phyloP scores from a whole-genome alignment of 2,113 vertebrate genomes.

The Apus apus region DNA sequence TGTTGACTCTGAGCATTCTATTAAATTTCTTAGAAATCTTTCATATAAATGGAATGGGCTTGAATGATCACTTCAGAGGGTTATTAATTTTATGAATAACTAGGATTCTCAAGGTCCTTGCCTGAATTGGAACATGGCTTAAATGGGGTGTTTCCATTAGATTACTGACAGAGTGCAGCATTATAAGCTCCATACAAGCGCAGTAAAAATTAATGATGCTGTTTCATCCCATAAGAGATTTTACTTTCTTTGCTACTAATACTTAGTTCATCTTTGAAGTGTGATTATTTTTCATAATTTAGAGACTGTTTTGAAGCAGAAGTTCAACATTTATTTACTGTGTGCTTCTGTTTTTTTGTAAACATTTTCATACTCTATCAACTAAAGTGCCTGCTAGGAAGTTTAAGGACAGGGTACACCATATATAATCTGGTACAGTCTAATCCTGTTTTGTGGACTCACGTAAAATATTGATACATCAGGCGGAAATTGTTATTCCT shows the following conservation, averaged over 20 bases:
- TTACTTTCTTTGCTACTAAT: neutral
- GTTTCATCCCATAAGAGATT: neutral
- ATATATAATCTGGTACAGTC: neutral
- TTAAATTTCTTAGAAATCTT: neutral
- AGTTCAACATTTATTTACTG: neutral
- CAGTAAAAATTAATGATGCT: neutral
- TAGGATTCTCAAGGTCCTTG: neutral
- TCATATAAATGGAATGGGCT: neutral
- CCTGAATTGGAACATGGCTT: neutral
- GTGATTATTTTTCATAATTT: neutral
- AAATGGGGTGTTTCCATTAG: neutral
- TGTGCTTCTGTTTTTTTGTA: neutral
- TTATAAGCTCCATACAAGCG: neutral
- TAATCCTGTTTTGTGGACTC: neutral
- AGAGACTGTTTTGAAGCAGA: neutral
- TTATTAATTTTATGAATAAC: neutral
- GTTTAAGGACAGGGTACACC: neutral
- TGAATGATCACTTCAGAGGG: neutral
- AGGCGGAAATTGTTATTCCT: neutral
- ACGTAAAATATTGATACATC: neutral
- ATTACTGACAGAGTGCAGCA: neutral
- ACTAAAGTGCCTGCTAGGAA: neutral
- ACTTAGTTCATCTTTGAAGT: neutral
- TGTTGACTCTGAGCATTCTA: neutral
- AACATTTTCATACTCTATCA: neutral